Evolutionary conservation across 2,113 vertebrate species (phyloP).

Genomic region (Monopterus albus): DNA sequence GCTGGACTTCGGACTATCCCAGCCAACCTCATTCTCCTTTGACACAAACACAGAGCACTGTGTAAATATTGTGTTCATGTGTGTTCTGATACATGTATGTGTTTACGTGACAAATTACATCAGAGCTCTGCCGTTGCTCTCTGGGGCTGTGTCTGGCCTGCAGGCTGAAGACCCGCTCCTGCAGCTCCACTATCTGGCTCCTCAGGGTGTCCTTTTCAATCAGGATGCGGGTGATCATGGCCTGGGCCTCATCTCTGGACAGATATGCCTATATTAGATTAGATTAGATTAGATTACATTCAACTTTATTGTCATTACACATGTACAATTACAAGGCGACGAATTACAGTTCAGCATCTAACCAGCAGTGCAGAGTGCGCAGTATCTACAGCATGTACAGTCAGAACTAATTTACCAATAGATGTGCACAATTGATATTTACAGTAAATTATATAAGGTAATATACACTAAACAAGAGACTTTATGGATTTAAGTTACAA

Average conservation of each 20-base stretch:
- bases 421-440: too few relatives aligned
- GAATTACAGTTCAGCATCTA: too few relatives aligned
- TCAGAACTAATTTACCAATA: too few relatives aligned
- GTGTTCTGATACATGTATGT: not conserved
- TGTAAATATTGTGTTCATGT: not conserved
- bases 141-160: slow-evolving; percentile 27
- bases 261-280: slow-evolving; percentile 89
- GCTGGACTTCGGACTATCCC: slow-evolving; percentile 29
- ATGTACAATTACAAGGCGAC: too few relatives aligned
- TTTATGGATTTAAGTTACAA: too few relatives aligned
- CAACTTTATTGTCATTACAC: too few relatives aligned
- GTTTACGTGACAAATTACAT: slow-evolving; percentile 45
- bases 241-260: slow-evolving; percentile 85
- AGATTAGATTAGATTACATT: too few relatives aligned
- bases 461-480: too few relatives aligned
- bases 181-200: slow-evolving; percentile 85
- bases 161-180: slow-evolving; percentile 79
- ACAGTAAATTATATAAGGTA: too few relatives aligned
- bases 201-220: slow-evolving; percentile 88
- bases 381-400: too few relatives aligned
- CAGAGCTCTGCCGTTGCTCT: not conserved
- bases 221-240: slow-evolving; percentile 84
- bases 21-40: slow-evolving; percentile 36
- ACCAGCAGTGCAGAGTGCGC: too few relatives aligned
- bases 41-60: not conserved